Percentiles rank a stretch among this genome's conserved stretches.
Evolutionary conservation across 1,140 invertebrate species (phyloP).

Genomic region (Teleogryllus occipitalis): DNA sequence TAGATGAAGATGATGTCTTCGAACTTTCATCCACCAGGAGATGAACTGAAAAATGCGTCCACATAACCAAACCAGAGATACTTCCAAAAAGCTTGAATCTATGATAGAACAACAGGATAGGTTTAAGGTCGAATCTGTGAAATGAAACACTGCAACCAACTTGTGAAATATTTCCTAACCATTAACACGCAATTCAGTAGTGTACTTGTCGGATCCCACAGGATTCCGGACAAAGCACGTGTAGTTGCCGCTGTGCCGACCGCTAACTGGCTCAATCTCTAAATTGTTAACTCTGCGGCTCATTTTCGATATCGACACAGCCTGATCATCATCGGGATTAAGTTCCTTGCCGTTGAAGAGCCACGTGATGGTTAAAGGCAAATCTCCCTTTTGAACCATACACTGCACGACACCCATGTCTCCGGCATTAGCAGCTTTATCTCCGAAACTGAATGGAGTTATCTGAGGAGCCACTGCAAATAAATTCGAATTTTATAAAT

Average conservation of each 20-base stretch:
- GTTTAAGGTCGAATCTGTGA: too few species aligned
- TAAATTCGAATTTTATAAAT: constrained; percentile 21
- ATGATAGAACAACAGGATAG: too few species aligned
- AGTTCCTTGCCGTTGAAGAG: constrained; percentile 42
- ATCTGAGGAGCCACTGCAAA: constrained; percentile 53
- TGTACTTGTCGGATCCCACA: constrained; percentile 51
- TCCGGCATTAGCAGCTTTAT: constrained; percentile 53
- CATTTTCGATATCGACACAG: neutral
- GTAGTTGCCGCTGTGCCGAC: constrained; percentile 62
- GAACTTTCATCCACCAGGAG: too few species aligned
- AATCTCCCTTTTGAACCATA: constrained; percentile 63
- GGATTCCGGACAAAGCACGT: constrained; percentile 62
- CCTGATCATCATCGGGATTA: too few species aligned
- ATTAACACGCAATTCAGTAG: constrained; percentile 35
- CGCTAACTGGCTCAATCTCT: constrained; percentile 51
- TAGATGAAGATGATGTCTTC: too few species aligned
- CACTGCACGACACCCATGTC: constrained; percentile 61
- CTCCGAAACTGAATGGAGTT: constrained; percentile 52
- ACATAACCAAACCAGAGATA: too few species aligned
- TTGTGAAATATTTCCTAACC: neutral
- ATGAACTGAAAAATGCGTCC: too few species aligned
- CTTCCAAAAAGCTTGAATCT: too few species aligned
- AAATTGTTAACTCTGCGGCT: constrained; percentile 41
- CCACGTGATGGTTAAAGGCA: constrained; percentile 61
- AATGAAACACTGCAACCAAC: too few species aligned